Percentiles rank a stretch among this genome's conserved stretches.
Evolutionary conservation across 2,888 invertebrate species (phyloP).

Genomic region (Aleiodes leptofemur): DNA sequence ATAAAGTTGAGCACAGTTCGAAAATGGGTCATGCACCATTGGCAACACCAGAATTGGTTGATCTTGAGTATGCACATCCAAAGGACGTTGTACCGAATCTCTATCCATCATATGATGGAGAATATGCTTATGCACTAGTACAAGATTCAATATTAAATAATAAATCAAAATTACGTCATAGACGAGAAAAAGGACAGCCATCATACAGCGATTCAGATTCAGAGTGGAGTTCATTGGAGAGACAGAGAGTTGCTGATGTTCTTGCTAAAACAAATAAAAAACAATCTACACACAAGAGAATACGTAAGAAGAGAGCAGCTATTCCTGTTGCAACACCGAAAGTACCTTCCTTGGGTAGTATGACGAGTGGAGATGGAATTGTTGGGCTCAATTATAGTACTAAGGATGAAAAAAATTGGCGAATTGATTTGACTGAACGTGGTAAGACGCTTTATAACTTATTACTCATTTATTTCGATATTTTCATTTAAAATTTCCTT

Average conservation of each 20-base stretch:
- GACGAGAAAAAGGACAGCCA: constrained; percentile 82
- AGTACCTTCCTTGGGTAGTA: constrained; percentile 82
- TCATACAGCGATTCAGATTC: constrained; percentile 94
- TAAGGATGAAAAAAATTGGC: constrained; percentile 74
- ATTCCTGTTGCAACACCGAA: constrained; percentile 92
- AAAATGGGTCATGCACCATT: constrained; percentile 82
- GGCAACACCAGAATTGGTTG: constrained; percentile 86
- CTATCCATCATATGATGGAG: constrained; percentile 78
- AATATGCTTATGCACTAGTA: constrained; percentile 82
- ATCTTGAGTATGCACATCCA: constrained; percentile 85
- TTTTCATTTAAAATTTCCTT: neutral
- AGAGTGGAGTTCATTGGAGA: constrained; percentile 87
- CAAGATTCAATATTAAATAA: constrained; percentile 80
- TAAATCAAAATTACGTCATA: constrained; percentile 79
- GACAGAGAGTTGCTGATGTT: constrained; percentile 79
- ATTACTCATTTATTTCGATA: constrained; percentile 7
- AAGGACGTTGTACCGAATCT: constrained; percentile 79
- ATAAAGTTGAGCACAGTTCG: constrained; percentile 73
- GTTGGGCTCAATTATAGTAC: constrained; percentile 71
- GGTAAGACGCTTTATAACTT: constrained; percentile 61
- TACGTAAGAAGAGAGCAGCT: constrained; percentile 84
- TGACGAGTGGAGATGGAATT: constrained; percentile 70
- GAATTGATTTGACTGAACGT: constrained; percentile 72
- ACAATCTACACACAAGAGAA: constrained; percentile 83
- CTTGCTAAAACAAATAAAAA: constrained; percentile 83